Percentiles rank a stretch among this genome's conserved stretches.
phyloP scores from a whole-genome alignment of 2,888 invertebrate genomes.

The Odontomyia ornata region DNA sequence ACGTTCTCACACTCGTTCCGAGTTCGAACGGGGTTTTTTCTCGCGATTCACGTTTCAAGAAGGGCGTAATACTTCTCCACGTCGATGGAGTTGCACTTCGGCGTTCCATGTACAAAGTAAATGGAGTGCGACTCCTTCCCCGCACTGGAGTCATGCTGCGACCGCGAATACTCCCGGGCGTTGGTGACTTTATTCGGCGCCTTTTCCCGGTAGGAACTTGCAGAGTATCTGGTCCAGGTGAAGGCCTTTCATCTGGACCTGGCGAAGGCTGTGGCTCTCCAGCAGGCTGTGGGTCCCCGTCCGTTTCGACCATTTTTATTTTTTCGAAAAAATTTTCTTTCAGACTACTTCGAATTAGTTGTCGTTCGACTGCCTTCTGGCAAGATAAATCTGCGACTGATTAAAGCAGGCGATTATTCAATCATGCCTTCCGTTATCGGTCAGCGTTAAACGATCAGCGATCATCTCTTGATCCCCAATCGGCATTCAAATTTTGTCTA shows the following conservation, averaged over 20 bases:
- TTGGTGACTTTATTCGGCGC: conserved; percentile 62
- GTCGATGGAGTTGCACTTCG: conserved; percentile 64
- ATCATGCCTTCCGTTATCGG: conserved; percentile 12
- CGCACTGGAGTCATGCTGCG: conserved; percentile 63
- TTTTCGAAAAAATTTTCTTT: conserved; percentile 45
- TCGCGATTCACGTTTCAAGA: conserved; percentile 62
- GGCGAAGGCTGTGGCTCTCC: conserved; percentile 57
- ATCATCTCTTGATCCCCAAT: conserved; percentile 41
- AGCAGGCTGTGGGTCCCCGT: conserved; percentile 60
- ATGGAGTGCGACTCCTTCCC: conserved; percentile 63
- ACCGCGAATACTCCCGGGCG: conserved; percentile 61
- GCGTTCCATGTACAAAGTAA: conserved; percentile 60
- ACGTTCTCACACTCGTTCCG: conserved; percentile 60
- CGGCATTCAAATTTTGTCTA: conserved; percentile 51
- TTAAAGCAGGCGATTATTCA: conserved; percentile 52
- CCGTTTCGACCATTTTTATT: conserved; percentile 60
- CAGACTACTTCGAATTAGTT: conserved; percentile 52
- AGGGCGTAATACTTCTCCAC: conserved; percentile 64
- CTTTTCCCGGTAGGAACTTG: conserved; percentile 61
- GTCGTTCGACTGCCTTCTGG: conserved; percentile 62
- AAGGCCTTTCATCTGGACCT: conserved; percentile 54
- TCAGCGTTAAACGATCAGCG: conserved; percentile 10
- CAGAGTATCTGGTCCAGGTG: conserved; percentile 58
- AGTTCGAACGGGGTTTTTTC: conserved; percentile 64
- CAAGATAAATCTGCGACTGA: conserved; percentile 64